Conservation (phyloP, 2,113 vertebrate species). For the Eptesicus fuscus region DNA sequence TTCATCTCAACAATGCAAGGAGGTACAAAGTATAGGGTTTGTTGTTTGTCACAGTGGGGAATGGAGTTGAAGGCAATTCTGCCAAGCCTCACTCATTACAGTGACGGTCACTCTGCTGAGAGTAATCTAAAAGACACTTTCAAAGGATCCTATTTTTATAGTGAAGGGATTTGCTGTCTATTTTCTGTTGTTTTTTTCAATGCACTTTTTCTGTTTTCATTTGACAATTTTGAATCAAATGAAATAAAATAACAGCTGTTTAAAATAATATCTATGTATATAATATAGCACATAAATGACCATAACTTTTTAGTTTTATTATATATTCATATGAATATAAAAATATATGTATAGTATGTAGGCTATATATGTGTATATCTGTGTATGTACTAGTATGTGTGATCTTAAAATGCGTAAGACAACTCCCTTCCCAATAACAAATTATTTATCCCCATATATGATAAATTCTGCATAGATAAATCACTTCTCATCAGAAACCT, state of each 20-base stretch:
- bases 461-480: neutral
- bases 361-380: neutral
- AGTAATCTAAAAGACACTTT: constrained; percentile 71
- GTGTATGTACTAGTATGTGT: neutral
- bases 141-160: constrained; percentile 50
- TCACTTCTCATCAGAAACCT: neutral
- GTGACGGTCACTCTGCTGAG: constrained; percentile 58
- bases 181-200: neutral
- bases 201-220: neutral
- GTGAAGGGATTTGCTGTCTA: constrained; percentile 34
- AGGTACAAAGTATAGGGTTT: constrained; percentile 56
- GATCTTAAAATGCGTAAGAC: neutral
- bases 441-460: neutral
- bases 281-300: neutral
- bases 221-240: neutral
- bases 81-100: constrained; percentile 62
- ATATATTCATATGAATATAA: neutral
- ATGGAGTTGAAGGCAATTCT: constrained; percentile 60
- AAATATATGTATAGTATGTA: neutral
- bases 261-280: neutral
- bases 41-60: constrained; percentile 61
- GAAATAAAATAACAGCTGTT: neutral
- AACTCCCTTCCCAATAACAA: neutral
- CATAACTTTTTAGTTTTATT: neutral
- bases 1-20: constrained; percentile 61